Base-by-base conservation (phyloP, 2,888 invertebrate species). In the Rhagonycha fulva region DNA sequence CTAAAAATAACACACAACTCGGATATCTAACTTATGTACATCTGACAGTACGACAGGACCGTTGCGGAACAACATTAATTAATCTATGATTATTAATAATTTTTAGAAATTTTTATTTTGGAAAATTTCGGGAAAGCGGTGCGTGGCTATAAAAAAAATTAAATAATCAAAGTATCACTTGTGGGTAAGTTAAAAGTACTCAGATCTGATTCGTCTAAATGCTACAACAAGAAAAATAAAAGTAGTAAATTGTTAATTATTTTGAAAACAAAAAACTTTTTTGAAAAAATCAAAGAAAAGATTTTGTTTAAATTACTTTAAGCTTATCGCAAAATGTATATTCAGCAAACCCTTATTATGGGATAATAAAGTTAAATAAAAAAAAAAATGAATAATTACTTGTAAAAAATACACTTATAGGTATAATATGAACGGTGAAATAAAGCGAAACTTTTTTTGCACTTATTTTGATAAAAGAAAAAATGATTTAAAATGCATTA, bases 401-500 rank as follows among this genome's bases (percentile, higher is more conserved):
- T 32, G 12, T n/a, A 12, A 32, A 32, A 32, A 12, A 32, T 32
- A 11, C 19, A 19, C 19, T 19, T 19, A 19, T 19, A 19, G 19
- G 32, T 32, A 32, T 47, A 32, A 32, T 12, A 32, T 32, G 5
- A n/a, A 12, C 4, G 32, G 4, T 12, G 32, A 32, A 32, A 47
- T 47, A n/a, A 47, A 47, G 47, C n/a, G 7, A 9, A 3, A n/a
- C 2, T 9, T 47, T 47, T 26, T 47, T 47, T n/a, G n/a, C 2
- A 47, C 47, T 47, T 47, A 47, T 47, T 47, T 47, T 47, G 12
- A 7, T 71, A 81, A 82, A 82, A 84, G 84, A 84, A 83, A 84
- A 84, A 84, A 84, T 85, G 82, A 82, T 85, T 85, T 83, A 85
- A 84, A 85, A 85, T 85, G 85, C 86, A 86, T 85, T 84, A 85